Conservation (phyloP, 1,140 invertebrate genomes). For the Monomorium pharaonis region DNA sequence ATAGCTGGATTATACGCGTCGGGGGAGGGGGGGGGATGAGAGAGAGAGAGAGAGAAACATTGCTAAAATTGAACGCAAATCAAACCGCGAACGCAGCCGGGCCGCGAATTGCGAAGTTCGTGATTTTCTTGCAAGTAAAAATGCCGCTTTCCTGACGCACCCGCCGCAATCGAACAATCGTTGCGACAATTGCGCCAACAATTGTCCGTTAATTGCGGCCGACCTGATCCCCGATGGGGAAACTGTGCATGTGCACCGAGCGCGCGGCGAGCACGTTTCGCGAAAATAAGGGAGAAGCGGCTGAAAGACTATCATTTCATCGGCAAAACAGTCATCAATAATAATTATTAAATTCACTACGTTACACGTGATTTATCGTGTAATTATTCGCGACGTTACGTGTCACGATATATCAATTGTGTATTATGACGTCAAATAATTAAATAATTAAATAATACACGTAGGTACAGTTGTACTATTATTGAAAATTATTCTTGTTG, state of each 20-base stretch:
- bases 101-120: neutral
- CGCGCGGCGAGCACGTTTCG: neutral
- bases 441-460: neutral
- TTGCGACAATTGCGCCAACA: constrained; percentile 26
- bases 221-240: neutral
- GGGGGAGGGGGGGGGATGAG: too few species aligned
- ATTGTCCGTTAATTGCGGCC: constrained; percentile 47
- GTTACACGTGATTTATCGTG: neutral
- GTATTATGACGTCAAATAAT: neutral
- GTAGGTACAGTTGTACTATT: neutral
- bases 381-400: constrained; percentile 1
- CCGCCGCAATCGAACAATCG: constrained; percentile 28
- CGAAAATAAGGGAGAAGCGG: neutral
- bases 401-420: neutral
- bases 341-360: constrained; percentile 1
- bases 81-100: neutral
- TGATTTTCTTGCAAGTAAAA: constrained; percentile 49
- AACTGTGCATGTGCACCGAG: neutral
- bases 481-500: neutral
- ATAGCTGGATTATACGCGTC: too few species aligned
- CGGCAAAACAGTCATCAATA: neutral
- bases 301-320: neutral
- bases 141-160: neutral
- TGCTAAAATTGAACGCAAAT: constrained; percentile 14
- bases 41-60: too few species aligned